Evolutionary conservation across 2,888 invertebrate species (phyloP).

Genomic region (Drosophila mercatorum): DNA sequence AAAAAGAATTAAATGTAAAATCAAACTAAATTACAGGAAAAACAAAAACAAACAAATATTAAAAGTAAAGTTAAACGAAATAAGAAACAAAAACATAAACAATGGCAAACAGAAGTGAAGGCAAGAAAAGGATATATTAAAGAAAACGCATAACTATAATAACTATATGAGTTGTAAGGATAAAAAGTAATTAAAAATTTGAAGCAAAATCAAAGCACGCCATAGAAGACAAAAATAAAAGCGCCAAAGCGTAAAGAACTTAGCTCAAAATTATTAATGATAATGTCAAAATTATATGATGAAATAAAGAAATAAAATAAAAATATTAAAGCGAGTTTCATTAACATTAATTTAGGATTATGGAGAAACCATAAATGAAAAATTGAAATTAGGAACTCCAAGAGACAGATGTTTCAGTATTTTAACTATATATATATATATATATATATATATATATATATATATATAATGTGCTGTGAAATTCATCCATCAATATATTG

Average conservation of each 20-base stretch:
- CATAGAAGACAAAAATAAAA: constrained; percentile 37
- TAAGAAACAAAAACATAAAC: constrained; percentile 18
- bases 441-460: too few species aligned
- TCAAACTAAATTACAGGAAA: constrained; percentile 78
- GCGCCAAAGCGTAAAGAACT: constrained; percentile 63
- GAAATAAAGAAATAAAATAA: constrained; percentile 71
- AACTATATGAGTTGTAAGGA: constrained; percentile 62
- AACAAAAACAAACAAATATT: constrained; percentile 40
- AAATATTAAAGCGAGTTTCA: constrained; percentile 12
- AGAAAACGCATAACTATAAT: constrained; percentile 65
- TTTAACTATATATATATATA: too few species aligned
- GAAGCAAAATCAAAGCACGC: constrained; percentile 69
- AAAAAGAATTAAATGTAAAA: constrained; percentile 70
- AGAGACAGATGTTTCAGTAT: too few species aligned
- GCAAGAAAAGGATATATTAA: constrained; percentile 31
- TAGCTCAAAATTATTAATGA: constrained; percentile 74
- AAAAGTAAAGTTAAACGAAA: constrained; percentile 30
- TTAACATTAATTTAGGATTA: background rate
- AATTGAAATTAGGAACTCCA: too few species aligned
- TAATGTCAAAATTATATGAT: constrained; percentile 75
- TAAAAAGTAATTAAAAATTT: constrained; percentile 30
- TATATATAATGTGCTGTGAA: too few species aligned
- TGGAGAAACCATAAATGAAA: too few species aligned
- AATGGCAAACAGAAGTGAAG: constrained; percentile 23
- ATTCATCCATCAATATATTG: too few species aligned